A percentile compares a stretch with the other conserved stretches of the same genome.
phyloP scores from a whole-genome alignment of 2,888 invertebrate genomes.

The Scaptomyza polygonia region DNA sequence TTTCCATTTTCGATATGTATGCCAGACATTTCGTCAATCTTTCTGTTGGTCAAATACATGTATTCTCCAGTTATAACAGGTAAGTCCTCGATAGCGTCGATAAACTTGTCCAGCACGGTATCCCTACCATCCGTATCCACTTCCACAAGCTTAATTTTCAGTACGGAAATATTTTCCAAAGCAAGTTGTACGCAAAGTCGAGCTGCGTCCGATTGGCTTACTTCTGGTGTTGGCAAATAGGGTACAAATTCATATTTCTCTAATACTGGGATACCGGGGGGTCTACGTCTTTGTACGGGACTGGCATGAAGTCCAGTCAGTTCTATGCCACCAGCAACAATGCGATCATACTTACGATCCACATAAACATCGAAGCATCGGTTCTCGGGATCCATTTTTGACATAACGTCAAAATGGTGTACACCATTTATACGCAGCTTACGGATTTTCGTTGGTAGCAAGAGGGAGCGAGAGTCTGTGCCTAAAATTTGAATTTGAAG shows the following conservation, averaged over 20 bases:
- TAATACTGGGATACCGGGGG: slow-evolving; percentile 90
- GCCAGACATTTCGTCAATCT: slow-evolving; percentile 83
- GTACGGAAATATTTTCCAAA: slow-evolving; percentile 88
- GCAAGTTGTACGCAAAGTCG: slow-evolving; percentile 89
- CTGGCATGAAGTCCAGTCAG: slow-evolving; percentile 91
- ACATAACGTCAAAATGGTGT: slow-evolving; percentile 86
- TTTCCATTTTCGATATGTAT: slow-evolving; percentile 88
- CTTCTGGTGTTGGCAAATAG: slow-evolving; percentile 84
- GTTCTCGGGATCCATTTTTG: slow-evolving; percentile 81
- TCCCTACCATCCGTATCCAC: slow-evolving; percentile 85
- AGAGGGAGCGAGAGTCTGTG: slow-evolving; percentile 88
- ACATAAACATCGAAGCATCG: slow-evolving; percentile 80
- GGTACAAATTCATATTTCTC: slow-evolving; percentile 91
- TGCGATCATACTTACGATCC: slow-evolving; percentile 72
- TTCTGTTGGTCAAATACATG: slow-evolving; percentile 84
- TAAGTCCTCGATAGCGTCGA: slow-evolving; percentile 87
- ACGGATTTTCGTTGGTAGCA: slow-evolving; percentile 91
- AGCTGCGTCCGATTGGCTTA: slow-evolving; percentile 85
- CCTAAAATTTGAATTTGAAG: slow-evolving; percentile 92
- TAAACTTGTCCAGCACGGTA: slow-evolving; percentile 86
- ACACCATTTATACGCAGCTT: slow-evolving; percentile 88
- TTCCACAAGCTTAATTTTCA: slow-evolving; percentile 87
- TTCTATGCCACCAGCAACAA: slow-evolving; percentile 90
- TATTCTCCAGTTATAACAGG: slow-evolving; percentile 89
- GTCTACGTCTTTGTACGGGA: slow-evolving; percentile 88